Percentiles rank a stretch among this genome's conserved stretches.
Evolutionary conservation across 2,888 invertebrate genomes (phyloP).

Genomic region (Linnaemya vulpina): DNA sequence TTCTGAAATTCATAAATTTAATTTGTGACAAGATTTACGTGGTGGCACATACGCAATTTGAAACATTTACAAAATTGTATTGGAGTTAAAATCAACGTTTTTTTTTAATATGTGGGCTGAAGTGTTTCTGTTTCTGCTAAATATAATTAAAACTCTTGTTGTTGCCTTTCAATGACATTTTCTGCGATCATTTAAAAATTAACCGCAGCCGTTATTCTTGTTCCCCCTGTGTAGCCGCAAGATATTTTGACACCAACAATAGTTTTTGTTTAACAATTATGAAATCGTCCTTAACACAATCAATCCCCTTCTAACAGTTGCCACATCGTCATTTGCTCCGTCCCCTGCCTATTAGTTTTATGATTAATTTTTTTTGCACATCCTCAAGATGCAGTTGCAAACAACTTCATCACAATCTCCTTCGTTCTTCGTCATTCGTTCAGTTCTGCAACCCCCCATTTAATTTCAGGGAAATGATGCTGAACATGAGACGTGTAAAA

Average conservation of each 20-base stretch:
- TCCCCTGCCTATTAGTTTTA: not conserved
- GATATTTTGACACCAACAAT: conserved; percentile 1
- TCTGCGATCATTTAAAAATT: not conserved
- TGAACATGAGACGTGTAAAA: conserved; percentile 48
- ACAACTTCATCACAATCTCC: conserved; percentile 55
- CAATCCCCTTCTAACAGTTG: conserved; percentile 27
- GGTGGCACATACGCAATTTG: no score
- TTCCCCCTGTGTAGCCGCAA: conserved; percentile 15
- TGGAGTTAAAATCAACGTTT: not conserved
- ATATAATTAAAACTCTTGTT: no score
- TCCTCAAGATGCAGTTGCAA: conserved; percentile 50
- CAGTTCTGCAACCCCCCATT: conserved; percentile 33
- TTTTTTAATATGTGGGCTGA: not conserved
- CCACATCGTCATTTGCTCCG: not conserved
- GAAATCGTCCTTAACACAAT: conserved; percentile 43
- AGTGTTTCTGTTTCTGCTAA: not conserved
- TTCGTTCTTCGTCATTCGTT: conserved; percentile 5
- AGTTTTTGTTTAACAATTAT: conserved; percentile 59
- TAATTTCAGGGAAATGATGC: conserved; percentile 33
- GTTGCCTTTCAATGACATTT: no score
- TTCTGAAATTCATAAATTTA: no score
- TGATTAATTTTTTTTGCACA: not conserved
- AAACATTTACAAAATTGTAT: not conserved
- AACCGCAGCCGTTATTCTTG: not conserved
- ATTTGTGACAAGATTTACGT: no score